Evolutionary conservation across 2,797 vertebrate genomes (phyloP).

Genomic region (Amniataba percoides): DNA sequence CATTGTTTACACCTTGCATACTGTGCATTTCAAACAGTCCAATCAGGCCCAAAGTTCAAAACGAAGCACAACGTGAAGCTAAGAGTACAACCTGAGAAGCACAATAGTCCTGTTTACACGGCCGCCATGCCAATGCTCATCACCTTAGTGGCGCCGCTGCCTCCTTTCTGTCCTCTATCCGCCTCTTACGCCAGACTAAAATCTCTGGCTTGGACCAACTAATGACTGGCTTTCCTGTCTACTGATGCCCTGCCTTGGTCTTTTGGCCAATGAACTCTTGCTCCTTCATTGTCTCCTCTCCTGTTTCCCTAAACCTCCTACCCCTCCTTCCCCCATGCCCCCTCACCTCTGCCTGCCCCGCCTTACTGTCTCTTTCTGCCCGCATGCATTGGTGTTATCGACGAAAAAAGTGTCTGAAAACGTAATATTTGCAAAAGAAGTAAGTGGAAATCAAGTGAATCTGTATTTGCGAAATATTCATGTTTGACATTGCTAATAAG

Average conservation of each 20-base stretch:
- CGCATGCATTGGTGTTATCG: slow-evolving; percentile 96
- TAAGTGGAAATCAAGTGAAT: slow-evolving; percentile 75
- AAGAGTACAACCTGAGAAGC: slow-evolving; percentile 72
- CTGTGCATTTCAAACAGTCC: slow-evolving; percentile 46
- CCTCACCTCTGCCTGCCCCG: slow-evolving; percentile 61
- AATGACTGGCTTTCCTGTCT: slow-evolving; percentile 75
- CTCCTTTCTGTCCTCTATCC: slow-evolving; percentile 62
- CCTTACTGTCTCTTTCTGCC: slow-evolving; percentile 82
- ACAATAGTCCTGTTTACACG: slow-evolving; percentile 78
- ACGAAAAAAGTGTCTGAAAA: slow-evolving; percentile 84
- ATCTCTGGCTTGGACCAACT: slow-evolving; percentile 74
- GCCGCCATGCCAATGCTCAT: slow-evolving; percentile 67
- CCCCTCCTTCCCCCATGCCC: neutral
- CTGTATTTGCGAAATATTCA: slow-evolving; percentile 77
- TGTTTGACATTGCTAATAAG: slow-evolving; percentile 86
- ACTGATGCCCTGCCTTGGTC: slow-evolving; percentile 79
- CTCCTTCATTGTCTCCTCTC: slow-evolving; percentile 67
- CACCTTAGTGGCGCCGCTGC: slow-evolving; percentile 62
- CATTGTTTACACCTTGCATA: slow-evolving; percentile 60
- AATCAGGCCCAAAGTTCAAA: slow-evolving; percentile 61
- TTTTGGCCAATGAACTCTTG: slow-evolving; percentile 74
- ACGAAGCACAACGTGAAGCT: slow-evolving; percentile 68
- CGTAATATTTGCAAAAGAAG: slow-evolving; percentile 71
- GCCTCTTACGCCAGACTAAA: slow-evolving; percentile 74
- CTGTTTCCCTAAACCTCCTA: slow-evolving; percentile 20